These are phyloP conservation scores for Deroptyus accipitrinus DNA, from an alignment of 2,113 vertebrate species.

Conservation along the genomic window DNA sequence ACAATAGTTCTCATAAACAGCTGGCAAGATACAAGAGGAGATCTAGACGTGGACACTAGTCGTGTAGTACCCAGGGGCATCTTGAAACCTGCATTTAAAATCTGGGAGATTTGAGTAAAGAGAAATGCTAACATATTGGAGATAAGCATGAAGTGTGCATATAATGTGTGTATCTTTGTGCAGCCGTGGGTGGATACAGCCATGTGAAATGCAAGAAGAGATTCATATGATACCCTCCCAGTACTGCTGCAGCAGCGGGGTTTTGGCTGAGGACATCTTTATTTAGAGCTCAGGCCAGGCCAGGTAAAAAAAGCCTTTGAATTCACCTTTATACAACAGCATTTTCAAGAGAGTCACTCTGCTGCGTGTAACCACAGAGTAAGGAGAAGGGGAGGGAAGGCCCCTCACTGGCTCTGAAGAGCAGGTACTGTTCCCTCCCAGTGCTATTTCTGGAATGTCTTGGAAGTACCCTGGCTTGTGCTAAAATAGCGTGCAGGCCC, in stretches of 20 bases:
- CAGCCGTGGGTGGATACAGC: not conserved
- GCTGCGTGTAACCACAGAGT: not conserved
- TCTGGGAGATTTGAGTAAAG: not conserved
- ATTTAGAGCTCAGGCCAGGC: not conserved
- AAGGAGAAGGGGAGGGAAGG: not conserved
- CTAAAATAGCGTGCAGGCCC: not conserved
- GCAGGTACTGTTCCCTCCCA: not conserved
- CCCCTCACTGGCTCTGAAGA: not conserved
- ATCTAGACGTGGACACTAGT: not conserved
- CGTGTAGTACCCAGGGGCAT: not conserved
- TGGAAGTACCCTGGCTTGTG: not conserved
- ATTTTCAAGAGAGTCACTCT: not conserved
- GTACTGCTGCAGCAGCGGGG: rapidly evolving
- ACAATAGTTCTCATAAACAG: not conserved
- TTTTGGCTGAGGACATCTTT: not conserved
- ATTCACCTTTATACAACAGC: not conserved
- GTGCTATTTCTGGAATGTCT: not conserved
- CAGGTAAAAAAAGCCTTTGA: not conserved
- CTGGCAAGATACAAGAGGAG: not conserved
- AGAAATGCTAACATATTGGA: not conserved
- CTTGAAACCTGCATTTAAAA: not conserved
- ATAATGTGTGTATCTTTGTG: rapidly evolving
- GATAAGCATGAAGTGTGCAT: too few relatives aligned
- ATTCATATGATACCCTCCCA: not conserved
- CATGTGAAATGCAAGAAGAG: not conserved